Evolutionary conservation across 1,140 invertebrate species (phyloP).

Genomic region (Forficula auricularia): DNA sequence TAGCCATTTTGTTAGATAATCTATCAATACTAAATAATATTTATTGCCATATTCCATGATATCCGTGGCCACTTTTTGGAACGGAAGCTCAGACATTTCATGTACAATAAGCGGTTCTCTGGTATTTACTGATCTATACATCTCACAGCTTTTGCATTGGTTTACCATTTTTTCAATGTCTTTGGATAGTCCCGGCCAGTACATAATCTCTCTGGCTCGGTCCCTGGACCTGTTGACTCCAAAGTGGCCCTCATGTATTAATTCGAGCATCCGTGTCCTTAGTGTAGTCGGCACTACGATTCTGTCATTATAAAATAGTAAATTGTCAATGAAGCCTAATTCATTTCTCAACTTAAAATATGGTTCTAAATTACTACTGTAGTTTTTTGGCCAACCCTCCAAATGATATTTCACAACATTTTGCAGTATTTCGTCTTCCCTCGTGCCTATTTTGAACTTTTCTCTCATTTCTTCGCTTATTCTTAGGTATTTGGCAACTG

Average conservation of each 20-base stretch:
- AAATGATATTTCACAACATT: slow-evolving; percentile 1
- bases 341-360: slow-evolving; percentile 8
- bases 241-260: slow-evolving; percentile 16
- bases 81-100: slow-evolving; percentile 19
- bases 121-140: slow-evolving; percentile 15
- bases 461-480: not conserved
- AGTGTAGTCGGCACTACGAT: slow-evolving; percentile 21
- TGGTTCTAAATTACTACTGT: slow-evolving; percentile 3
- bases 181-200: slow-evolving; percentile 18
- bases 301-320: slow-evolving; percentile 19
- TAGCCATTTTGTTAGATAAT: too few relatives aligned
- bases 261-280: slow-evolving; percentile 17
- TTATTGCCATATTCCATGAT: slow-evolving; percentile 16
- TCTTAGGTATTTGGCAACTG: not conserved
- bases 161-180: slow-evolving; percentile 25
- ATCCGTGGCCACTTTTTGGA: slow-evolving; percentile 19
- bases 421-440: slow-evolving; percentile 3
- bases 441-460: slow-evolving; percentile 4
- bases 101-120: slow-evolving; percentile 22
- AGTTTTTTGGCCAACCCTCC: slow-evolving; percentile 6
- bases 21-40: slow-evolving; percentile 1
- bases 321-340: slow-evolving; percentile 12
- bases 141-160: slow-evolving; percentile 23
- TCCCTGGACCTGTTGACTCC: slow-evolving; percentile 15
- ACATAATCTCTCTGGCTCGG: slow-evolving; percentile 12